phyloP scores from a whole-genome alignment of 2,113 vertebrate genomes.

The Perognathus longimembris region DNA sequence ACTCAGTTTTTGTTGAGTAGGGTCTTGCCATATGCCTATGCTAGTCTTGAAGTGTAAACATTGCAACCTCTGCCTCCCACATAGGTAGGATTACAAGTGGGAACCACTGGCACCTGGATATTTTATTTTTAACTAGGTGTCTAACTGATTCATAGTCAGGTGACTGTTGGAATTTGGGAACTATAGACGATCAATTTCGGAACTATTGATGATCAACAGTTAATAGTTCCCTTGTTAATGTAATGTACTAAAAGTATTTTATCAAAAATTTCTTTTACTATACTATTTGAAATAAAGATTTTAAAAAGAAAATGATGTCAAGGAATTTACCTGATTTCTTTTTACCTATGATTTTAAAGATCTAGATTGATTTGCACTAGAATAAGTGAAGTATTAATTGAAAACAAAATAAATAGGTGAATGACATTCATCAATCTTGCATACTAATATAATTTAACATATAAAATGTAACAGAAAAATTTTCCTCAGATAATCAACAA shows the following conservation, averaged over 20 bases:
- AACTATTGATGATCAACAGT: not conserved
- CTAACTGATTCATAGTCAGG: not conserved
- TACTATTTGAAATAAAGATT: constrained; percentile 32
- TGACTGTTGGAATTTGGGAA: not conserved
- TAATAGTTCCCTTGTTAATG: not conserved
- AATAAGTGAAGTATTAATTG: not conserved
- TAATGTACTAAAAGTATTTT: not conserved
- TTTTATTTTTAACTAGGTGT: not conserved
- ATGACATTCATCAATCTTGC: not conserved
- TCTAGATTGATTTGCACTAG: not conserved
- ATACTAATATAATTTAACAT: constrained; percentile 22
- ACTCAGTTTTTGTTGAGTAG: too few species aligned
- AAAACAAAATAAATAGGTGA: not conserved
- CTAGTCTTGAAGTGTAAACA: too few species aligned
- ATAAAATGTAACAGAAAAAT: not conserved
- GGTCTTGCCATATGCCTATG: too few species aligned
- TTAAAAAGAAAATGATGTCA: constrained; percentile 17
- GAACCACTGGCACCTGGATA: too few species aligned
- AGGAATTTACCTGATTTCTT: not conserved
- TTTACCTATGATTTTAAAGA: not conserved
- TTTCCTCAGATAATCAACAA: too few species aligned
- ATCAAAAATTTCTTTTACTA: not conserved
- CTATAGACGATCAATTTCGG: not conserved
- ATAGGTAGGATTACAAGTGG: too few species aligned
- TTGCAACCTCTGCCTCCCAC: too few species aligned